Percentiles rank a stretch among this genome's conserved stretches.
Evolutionary conservation across 2,797 vertebrate species (phyloP).

Genomic region (Periophthalmus magnuspinnatus): DNA sequence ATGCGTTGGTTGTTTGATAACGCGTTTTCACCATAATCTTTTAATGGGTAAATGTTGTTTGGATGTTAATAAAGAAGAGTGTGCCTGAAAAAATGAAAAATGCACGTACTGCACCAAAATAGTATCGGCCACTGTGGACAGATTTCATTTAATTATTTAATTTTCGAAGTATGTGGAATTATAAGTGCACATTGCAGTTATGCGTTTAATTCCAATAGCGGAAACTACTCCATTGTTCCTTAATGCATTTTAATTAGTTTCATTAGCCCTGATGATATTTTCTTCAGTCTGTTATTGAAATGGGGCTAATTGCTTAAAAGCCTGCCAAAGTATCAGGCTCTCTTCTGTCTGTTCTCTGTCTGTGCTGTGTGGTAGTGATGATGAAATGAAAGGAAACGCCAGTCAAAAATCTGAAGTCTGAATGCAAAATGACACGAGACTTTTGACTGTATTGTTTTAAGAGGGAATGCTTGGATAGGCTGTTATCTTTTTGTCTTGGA

Average conservation of each 20-base stretch:
- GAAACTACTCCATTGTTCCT: neutral
- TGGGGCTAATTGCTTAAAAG: conserved; percentile 5
- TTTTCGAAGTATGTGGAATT: neutral
- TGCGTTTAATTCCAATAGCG: neutral
- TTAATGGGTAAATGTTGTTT: neutral
- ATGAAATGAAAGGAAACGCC: conserved; percentile 7
- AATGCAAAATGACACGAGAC: neutral
- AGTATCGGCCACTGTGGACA: neutral
- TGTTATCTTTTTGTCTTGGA: neutral
- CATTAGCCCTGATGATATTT: neutral
- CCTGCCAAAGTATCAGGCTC: neutral
- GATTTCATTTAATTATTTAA: neutral
- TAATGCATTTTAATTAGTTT: neutral
- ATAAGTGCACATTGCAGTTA: neutral
- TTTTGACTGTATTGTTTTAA: neutral
- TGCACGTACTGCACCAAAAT: neutral
- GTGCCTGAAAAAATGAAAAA: neutral
- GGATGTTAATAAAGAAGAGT: neutral
- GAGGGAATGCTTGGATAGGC: neutral
- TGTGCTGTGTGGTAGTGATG: neutral
- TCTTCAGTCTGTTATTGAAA: neutral
- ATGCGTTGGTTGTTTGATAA: neutral
- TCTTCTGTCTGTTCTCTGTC: neutral
- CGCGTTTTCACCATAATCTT: neutral
- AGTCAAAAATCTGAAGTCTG: neutral